Base-by-base conservation (phyloP, 2,113 vertebrate species). In the Zapornia atra region DNA sequence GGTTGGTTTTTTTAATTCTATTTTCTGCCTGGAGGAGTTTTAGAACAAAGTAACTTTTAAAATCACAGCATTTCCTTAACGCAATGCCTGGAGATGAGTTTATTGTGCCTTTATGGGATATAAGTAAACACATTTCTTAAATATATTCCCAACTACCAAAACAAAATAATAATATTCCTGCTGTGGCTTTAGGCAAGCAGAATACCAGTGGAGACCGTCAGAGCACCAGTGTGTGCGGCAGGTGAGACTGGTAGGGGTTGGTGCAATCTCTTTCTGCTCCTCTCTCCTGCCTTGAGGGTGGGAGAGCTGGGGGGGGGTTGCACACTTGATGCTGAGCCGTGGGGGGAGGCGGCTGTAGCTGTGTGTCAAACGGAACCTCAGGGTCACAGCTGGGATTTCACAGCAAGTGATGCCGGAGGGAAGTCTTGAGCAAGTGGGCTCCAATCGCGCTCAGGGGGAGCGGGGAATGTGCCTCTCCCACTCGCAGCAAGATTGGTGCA, bases 401-500 rank as follows among this genome's bases (percentile, higher is more conserved):
- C 44, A 31, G 81, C 14, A 6, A 59, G 65, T 10, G 65, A 57
- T 28, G 1, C 48, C 5, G 28, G n/a, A 9, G 48, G 83, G 28
- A 28, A 69, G 80, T 11, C 4, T 0, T 1, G 18, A 44, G 68
- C 54, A 22, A 53, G 72, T 0, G 59, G 70, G 85, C 68, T 86
- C 59, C 2, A 11, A 10, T 6, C 1, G 8, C 0, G 4, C 53
- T 31, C 13, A 0, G 68, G 76, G 75, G 26, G 28, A 75, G 65
- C 1, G 0, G 15, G 20, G 78, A 76, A 7, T 14, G 66, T 8
- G 5, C 54, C 64, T 73, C 46, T 81, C 42, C 60, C 26, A 0
- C 1, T 21, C 0, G 0, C 68, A 53, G 68, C 22, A 5, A 7
- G 56, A 3, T 9, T 0, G 0, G 56, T 0, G 4, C 51, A 7